Conservation (phyloP, 2,888 invertebrate species). For the Drosophila nigricruria region DNA sequence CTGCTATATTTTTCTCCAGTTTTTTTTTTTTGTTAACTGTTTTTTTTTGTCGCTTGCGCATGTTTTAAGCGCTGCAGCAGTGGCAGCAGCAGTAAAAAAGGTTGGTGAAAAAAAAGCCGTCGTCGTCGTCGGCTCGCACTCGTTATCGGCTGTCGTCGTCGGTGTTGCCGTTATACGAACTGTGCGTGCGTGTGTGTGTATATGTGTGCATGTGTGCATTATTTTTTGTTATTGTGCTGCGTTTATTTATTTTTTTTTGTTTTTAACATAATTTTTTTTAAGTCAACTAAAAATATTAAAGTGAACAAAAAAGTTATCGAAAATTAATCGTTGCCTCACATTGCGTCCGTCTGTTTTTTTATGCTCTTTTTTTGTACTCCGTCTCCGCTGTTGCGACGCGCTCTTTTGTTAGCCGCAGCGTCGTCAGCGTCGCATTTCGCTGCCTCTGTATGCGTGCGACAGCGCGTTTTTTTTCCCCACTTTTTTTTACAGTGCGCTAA, state of each 20-base stretch:
- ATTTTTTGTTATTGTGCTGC: conserved; percentile 62
- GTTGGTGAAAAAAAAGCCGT: conserved; percentile 63
- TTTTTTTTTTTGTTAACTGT: conserved; percentile 22
- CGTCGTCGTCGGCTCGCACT: conserved; percentile 53
- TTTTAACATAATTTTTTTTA: conserved; percentile 12
- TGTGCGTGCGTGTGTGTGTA: conserved; percentile 19
- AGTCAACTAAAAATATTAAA: conserved; percentile 26
- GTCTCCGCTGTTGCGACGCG: conserved; percentile 60
- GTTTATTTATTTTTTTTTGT: conserved; percentile 30
- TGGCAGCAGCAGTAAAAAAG: conserved; percentile 50
- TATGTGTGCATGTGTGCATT: conserved; percentile 60
- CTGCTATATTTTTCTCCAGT: conserved; percentile 4
- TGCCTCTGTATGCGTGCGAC: conserved; percentile 54
- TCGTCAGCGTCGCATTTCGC: conserved; percentile 45
- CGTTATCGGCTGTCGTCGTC: conserved; percentile 58
- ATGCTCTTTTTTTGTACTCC: conserved; percentile 42
- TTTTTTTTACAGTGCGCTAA: conserved; percentile 36
- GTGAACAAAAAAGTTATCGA: conserved; percentile 32
- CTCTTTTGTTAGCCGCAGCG: conserved; percentile 63
- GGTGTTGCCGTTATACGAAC: conserved; percentile 58
- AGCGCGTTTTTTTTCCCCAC: conserved; percentile 30
- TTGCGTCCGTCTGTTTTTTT: conserved; percentile 27
- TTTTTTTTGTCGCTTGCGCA: conserved; percentile 53
- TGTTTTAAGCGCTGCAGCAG: conserved; percentile 49
- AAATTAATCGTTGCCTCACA: conserved; percentile 26